Evolutionary conservation across 2,888 invertebrate genomes (phyloP).

Genomic region (Harpalus rubripes): DNA sequence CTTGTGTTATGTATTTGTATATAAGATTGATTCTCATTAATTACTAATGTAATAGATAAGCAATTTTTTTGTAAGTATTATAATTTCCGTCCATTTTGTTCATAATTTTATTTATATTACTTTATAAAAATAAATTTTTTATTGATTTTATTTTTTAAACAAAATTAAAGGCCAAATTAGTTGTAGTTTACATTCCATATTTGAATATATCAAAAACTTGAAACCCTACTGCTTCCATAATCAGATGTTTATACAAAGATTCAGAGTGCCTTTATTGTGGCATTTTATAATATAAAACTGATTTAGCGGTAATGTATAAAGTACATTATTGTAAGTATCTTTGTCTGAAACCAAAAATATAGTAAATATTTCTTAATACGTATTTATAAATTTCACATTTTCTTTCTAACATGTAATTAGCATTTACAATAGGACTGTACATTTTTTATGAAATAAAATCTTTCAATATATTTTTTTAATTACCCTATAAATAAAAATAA

Average conservation of each 20-base stretch:
- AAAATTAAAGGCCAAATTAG: slow-evolving; percentile 61
- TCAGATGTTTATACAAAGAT: slow-evolving; percentile 59
- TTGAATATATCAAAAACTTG: slow-evolving; percentile 49
- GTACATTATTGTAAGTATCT: slow-evolving; percentile 31
- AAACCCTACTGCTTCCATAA: slow-evolving; percentile 55
- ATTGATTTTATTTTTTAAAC: slow-evolving; percentile 59
- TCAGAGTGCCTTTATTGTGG: slow-evolving; percentile 61
- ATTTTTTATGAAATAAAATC: slow-evolving; percentile 50
- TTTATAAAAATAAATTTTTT: slow-evolving; percentile 65
- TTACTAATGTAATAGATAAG: slow-evolving; percentile 24
- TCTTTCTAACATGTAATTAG: slow-evolving; percentile 47
- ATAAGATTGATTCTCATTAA: slow-evolving; percentile 45
- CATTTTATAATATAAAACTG: slow-evolving; percentile 52
- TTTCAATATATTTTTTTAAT: slow-evolving; percentile 49
- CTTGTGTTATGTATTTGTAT: slow-evolving; percentile 40
- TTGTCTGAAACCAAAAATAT: slow-evolving; percentile 52
- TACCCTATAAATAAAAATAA: slow-evolving; percentile 6
- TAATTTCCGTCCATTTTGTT: slow-evolving; percentile 72
- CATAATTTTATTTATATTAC: slow-evolving; percentile 68
- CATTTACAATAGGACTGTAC: slow-evolving; percentile 45
- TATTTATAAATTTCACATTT: slow-evolving; percentile 38
- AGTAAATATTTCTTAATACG: slow-evolving; percentile 48
- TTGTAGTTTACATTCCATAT: slow-evolving; percentile 59
- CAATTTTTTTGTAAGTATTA: slow-evolving; percentile 68
- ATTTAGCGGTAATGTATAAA: slow-evolving; percentile 26